Conservation (phyloP, 2,113 vertebrate genomes). For the Ictidomys tridecemlineatus region DNA sequence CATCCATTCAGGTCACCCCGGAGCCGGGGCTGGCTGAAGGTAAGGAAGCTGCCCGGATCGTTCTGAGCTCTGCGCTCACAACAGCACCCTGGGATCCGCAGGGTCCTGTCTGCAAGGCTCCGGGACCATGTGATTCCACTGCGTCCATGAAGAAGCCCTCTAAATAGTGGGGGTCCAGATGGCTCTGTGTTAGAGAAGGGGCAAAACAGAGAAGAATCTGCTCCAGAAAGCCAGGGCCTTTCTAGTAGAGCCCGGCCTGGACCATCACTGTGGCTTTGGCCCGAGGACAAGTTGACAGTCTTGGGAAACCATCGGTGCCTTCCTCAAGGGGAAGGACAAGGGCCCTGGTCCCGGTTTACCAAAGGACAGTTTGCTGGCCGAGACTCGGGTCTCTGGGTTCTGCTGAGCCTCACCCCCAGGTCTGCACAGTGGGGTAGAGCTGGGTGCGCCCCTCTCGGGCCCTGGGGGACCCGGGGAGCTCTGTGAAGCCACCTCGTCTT, state of each 20-base stretch:
- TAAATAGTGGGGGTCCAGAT: background rate
- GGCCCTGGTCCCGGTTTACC: background rate
- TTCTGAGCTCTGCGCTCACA: background rate
- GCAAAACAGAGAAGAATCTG: conserved; percentile 2
- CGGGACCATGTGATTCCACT: background rate
- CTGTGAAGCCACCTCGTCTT: background rate
- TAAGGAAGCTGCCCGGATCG: background rate
- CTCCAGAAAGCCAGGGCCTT: background rate
- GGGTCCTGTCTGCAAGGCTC: background rate
- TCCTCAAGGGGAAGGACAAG: background rate
- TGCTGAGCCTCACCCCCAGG: background rate
- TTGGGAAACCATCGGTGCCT: background rate
- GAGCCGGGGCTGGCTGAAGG: background rate
- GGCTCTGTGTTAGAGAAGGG: background rate
- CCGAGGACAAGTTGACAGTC: background rate
- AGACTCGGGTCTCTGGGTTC: background rate
- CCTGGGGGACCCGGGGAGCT: background rate
- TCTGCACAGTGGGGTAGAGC: background rate
- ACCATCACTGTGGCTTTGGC: background rate
- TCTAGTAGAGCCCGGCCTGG: background rate
- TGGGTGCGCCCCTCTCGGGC: background rate
- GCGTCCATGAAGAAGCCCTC: background rate
- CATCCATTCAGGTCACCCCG: background rate
- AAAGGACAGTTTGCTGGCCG: background rate
- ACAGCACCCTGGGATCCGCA: background rate